These are phyloP conservation scores for Drosophila falleni DNA, from an alignment of 2,888 invertebrate genomes.

Conservation along the genomic window DNA sequence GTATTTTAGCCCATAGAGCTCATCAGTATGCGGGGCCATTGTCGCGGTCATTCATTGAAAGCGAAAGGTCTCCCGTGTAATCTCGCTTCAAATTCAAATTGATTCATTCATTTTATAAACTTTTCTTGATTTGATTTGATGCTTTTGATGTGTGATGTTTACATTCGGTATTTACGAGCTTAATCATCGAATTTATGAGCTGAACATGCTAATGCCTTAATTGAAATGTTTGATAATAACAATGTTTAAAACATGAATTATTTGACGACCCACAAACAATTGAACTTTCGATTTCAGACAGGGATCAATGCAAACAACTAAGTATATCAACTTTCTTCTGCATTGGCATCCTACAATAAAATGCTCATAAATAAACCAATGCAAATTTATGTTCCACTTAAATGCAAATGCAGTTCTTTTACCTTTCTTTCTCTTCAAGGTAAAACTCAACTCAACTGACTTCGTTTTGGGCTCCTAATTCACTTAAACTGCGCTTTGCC, in stretches of 20 bases:
- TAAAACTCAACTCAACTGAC: constrained; percentile 42
- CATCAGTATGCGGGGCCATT: constrained; percentile 72
- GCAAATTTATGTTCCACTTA: constrained; percentile 15
- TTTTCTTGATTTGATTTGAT: constrained; percentile 37
- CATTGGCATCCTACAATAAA: constrained; percentile 27
- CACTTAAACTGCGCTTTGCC: constrained; percentile 64
- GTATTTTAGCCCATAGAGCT: constrained; percentile 26
- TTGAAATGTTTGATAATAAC: constrained; percentile 52
- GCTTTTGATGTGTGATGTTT: constrained; percentile 52
- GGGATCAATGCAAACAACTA: constrained; percentile 32
- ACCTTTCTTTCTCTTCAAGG: constrained; percentile 36
- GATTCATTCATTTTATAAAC: constrained; percentile 65
- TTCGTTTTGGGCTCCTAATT: constrained; percentile 76
- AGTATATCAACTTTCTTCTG: constrained; percentile 52
- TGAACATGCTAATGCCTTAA: constrained; percentile 64
- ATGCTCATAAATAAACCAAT: constrained; percentile 19
- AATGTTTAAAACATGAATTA: constrained; percentile 44
- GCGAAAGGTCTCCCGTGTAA: constrained; percentile 65
- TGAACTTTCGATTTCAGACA: constrained; percentile 53
- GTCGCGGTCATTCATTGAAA: constrained; percentile 68
- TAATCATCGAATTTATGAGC: constrained; percentile 62
- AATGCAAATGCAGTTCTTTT: constrained; percentile 18
- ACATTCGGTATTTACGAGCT: constrained; percentile 35
- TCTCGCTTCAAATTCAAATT: constrained; percentile 59
- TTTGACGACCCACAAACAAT: constrained; percentile 43